Evolutionary conservation across 2,113 vertebrate species (phyloP).

Genomic region (Lepus timidus): DNA sequence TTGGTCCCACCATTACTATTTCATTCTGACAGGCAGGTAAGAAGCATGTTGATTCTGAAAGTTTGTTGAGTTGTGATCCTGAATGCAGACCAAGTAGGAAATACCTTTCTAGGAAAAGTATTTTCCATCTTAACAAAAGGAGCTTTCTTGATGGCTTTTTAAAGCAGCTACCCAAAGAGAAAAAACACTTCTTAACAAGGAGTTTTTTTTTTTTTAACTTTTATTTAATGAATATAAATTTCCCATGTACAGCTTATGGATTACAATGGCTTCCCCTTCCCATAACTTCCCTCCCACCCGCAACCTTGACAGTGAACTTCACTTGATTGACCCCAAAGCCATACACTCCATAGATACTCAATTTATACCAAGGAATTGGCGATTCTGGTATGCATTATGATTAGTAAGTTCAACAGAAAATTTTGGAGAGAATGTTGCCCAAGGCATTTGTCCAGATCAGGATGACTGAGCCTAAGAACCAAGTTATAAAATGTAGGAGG

Average conservation of each 20-base stretch:
- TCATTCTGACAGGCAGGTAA: constrained; percentile 89
- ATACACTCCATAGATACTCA: not conserved
- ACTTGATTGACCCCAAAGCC: constrained; percentile 30
- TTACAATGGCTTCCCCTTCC: too few relatives aligned
- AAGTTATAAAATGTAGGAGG: not conserved
- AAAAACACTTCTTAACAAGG: constrained; percentile 57
- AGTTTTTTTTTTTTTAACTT: not conserved
- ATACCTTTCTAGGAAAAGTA: constrained; percentile 84
- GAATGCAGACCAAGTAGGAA: constrained; percentile 83
- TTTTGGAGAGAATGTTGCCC: not conserved
- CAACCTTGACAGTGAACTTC: constrained; percentile 15
- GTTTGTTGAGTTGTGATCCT: constrained; percentile 85
- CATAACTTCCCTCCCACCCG: too few relatives aligned
- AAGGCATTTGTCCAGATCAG: not conserved
- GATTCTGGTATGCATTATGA: not conserved
- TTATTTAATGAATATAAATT: too few relatives aligned
- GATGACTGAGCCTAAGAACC: constrained; percentile 1
- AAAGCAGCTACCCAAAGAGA: constrained; percentile 67
- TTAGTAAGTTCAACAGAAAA: not conserved
- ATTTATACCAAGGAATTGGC: not conserved
- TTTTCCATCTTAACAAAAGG: constrained; percentile 87
- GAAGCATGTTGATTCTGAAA: constrained; percentile 86
- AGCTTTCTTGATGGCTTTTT: constrained; percentile 81
- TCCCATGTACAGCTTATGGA: too few relatives aligned
- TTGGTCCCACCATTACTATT: constrained; percentile 86